These are phyloP conservation scores for Parelbella ahira DNA, from an alignment of 2,888 invertebrate genomes.

Conservation along the genomic window DNA sequence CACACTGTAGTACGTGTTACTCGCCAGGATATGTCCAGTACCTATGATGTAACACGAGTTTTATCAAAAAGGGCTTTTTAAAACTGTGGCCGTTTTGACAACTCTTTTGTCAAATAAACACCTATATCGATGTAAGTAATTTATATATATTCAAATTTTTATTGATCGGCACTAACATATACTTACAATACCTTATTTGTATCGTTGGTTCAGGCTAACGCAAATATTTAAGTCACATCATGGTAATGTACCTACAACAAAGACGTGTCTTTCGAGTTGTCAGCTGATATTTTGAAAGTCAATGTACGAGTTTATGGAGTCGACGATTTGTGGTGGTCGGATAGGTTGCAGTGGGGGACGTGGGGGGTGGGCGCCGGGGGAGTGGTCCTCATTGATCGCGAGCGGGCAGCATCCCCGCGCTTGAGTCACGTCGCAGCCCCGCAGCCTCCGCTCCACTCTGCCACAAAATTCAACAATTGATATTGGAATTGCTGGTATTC, in stretches of 20 bases:
- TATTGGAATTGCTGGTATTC: conserved; percentile 47
- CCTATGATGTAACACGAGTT: no score
- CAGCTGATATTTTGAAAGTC: conserved; percentile 49
- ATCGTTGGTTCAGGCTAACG: no score
- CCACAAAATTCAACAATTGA: conserved; percentile 52
- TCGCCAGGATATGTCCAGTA: no score
- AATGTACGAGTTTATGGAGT: conserved; percentile 50
- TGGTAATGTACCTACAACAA: no score
- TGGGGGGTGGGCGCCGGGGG: conserved; percentile 33
- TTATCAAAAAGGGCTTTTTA: no score
- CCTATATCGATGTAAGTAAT: no score
- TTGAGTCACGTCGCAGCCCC: conserved; percentile 43
- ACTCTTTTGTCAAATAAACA: no score
- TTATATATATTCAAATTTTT: no score
- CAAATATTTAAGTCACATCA: conserved; percentile 1
- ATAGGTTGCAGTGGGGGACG: conserved; percentile 40
- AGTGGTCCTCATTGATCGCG: conserved; percentile 71
- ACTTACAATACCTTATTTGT: no score
- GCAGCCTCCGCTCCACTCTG: conserved; percentile 52
- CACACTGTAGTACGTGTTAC: no score
- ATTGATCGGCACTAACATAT: no score
- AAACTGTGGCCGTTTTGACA: no score
- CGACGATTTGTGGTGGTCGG: conserved; percentile 57
- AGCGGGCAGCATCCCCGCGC: conserved; percentile 61
- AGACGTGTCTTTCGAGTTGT: conserved; percentile 30